Evolutionary conservation across 1,140 invertebrate genomes (phyloP), one percentile per base, ranked within the genome.

Genomic region (Leptonema lineaticorne): DNA sequence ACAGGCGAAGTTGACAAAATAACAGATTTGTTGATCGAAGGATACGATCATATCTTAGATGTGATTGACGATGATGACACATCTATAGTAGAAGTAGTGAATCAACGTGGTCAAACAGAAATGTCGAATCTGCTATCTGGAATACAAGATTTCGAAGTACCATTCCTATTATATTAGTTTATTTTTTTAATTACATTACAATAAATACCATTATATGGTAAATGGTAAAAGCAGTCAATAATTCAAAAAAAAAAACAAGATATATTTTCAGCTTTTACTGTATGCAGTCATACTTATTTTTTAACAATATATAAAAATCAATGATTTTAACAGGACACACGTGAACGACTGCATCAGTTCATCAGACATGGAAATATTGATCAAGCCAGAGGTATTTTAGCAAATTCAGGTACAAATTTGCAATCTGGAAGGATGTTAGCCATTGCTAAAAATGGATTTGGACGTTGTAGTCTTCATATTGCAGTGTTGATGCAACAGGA

Each of bases 41-140:
- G 94, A 1, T 95, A 95, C 75, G 91, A 94, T 75, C 92, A 94
- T 71, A 89, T 95, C 33, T 75, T 92, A n/a, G 92, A 93, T 72
- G 81, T 92, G 0, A 81, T 86, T 14, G 91, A 94, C 70, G 86
- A 87, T 26, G 85, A 85, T 4, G 86, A 86, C 0, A 81, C 84
- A 0, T 81, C 86, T 18, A 91, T 94, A 65, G 76, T 89, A 0
- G 87, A 92, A 41, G 84, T 91, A 9, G 84, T 89, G 0, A 78
- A 83, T 0, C 84, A 89, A 68, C 82, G 89, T 37, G 84, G 86
- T 18, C 86, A 89, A 53, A 80, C 86, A 1, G 83, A 87, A 9
- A 89, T 89, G 14, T 83, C 85, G 0, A 83, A 85, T 20, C 89
- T 90, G 74, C 82, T 89, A 8, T 85, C 86, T 68, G 88, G 84